Base-by-base conservation (phyloP, 2,797 vertebrate genomes). In the Molossus molossus region DNA sequence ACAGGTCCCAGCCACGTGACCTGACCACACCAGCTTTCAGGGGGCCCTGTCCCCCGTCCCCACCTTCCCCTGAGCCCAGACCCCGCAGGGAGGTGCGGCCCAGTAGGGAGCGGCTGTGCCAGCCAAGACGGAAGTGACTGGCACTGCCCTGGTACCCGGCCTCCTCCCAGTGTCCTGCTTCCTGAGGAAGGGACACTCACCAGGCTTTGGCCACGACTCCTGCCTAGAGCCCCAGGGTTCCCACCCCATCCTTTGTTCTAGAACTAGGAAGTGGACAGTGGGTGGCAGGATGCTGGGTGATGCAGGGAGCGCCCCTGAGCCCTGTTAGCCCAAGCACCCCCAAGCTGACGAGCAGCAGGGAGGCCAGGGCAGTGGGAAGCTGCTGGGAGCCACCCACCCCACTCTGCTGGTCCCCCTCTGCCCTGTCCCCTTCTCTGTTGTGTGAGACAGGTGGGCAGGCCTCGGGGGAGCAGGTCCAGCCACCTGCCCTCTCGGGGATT, bases 291-390 rank as follows among this genome's bases (percentile, higher is more conserved):
- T 0, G 20, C 58, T 45, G 64, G 53, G 65, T 9, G 40, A 17
- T 1, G 0, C 6, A 13, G 37, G 29, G 27, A 4, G 45, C 1
- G 3, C n/a, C n/a, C 1, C 21, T 0, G 6, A 5, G 29, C 25
- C 76, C 40, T 2, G 50, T 40, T 11, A 48, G 33, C 75, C 62
- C 4, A 6, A 27, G 29, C 37, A 4, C 21, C 72, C 77, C 70
- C 0, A 17, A 50, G 69, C 25, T 12, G 37, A 14, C 3, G 20
- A 33, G 29, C 45, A 1, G 50, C 0, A 5, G 53, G n/a, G 1
- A 48, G 48, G 48, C 73, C 14, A 4, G 27, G 72, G 14, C 45
- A 50, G 45, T 45, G 2, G 25, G 17, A 20, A 4, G 6, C 4
- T 17, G 1, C 21, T 0, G 2, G 83, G 60, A 37, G 6, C 70